Evolutionary conservation across 2,888 invertebrate species (phyloP).

Genomic region (Ctenicera cuprea): DNA sequence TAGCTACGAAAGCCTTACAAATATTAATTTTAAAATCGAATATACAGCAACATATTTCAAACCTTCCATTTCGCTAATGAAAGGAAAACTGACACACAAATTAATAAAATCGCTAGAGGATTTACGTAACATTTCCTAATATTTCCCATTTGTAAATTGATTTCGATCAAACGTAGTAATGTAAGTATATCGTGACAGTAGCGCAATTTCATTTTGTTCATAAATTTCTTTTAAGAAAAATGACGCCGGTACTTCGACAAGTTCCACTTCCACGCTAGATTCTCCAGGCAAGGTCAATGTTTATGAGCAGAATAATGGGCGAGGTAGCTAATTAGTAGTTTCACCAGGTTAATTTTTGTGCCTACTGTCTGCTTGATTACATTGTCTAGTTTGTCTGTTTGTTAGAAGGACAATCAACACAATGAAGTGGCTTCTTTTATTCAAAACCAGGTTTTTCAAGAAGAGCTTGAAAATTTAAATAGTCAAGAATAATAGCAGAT

Average conservation of each 20-base stretch:
- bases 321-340: constrained; percentile 7
- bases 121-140: neutral
- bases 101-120: constrained; percentile 17
- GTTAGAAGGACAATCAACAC: no score
- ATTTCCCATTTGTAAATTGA: constrained; percentile 25
- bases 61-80: neutral
- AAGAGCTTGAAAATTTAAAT: no score
- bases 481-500: no score
- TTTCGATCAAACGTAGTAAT: constrained; percentile 32
- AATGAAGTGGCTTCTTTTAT: no score
- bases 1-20: no score
- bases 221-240: constrained; percentile 30
- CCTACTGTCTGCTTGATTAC: neutral
- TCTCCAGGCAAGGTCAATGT: constrained; percentile 12
- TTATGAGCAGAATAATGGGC: constrained; percentile 11
- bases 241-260: neutral
- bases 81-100: neutral
- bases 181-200: constrained; percentile 29
- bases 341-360: neutral
- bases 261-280: neutral
- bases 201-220: constrained; percentile 20
- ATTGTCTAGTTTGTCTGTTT: neutral
- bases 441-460: no score
- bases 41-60: no score
- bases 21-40: no score